phyloP scores from a whole-genome alignment of 2,797 vertebrate genomes.

The Serranus cabrilla region DNA sequence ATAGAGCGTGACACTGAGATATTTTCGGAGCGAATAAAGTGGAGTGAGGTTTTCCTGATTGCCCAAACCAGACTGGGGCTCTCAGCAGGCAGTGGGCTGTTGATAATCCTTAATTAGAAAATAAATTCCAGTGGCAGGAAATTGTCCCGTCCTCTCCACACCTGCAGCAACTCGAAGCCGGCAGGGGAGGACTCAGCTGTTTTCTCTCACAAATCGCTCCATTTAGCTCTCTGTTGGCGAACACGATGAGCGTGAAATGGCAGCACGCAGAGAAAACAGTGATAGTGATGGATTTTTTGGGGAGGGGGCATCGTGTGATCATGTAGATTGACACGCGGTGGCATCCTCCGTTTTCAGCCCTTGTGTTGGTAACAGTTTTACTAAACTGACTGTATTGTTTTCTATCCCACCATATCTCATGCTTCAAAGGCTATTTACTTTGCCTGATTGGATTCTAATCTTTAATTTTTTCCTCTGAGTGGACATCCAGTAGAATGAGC shows the following conservation, averaged over 20 bases:
- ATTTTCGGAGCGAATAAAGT: constrained; percentile 57
- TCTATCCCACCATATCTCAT: background rate
- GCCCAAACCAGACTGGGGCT: constrained; percentile 60
- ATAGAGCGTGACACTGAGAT: constrained; percentile 54
- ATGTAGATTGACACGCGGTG: constrained; percentile 32
- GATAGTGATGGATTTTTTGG: constrained; percentile 1
- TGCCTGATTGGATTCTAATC: constrained; percentile 31
- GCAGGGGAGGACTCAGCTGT: constrained; percentile 68
- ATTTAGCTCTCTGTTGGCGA: constrained; percentile 67
- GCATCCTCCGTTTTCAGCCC: background rate
- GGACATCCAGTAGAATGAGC: constrained; percentile 30
- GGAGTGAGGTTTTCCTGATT: constrained; percentile 65
- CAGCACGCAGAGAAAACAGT: constrained; percentile 22
- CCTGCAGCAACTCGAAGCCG: constrained; percentile 68
- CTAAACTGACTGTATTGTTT: constrained; percentile 5
- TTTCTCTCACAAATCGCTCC: constrained; percentile 61
- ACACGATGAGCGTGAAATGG: constrained; percentile 60
- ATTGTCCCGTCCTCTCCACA: constrained; percentile 68
- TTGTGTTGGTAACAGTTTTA: background rate
- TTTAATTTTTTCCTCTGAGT: constrained; percentile 27
- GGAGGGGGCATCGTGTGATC: background rate
- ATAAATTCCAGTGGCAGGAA: constrained; percentile 76
- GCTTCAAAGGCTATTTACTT: constrained; percentile 24
- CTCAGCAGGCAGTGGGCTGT: constrained; percentile 76
- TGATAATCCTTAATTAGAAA: constrained; percentile 86